These are phyloP conservation scores for Gasterosteus aculeatus DNA, from an alignment of 2,113 vertebrate genomes.

Conservation along the genomic window DNA sequence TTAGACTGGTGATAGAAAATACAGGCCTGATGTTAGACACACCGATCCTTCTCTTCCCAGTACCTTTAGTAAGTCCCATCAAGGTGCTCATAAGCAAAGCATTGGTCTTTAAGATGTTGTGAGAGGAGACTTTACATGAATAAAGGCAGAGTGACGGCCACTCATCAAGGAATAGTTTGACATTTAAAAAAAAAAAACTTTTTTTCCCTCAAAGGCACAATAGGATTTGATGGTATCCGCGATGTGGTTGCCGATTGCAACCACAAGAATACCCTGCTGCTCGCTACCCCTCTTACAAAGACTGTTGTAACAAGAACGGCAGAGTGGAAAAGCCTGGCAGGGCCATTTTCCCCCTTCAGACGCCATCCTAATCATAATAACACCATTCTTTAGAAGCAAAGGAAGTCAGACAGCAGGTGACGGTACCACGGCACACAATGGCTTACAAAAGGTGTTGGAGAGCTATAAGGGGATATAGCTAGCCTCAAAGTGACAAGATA, in stretches of 20 bases:
- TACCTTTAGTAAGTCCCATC: background rate
- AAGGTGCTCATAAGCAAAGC: conserved; percentile 38
- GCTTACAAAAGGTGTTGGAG: too few relatives aligned
- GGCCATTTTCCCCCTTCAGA: background rate
- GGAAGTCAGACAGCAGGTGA: too few relatives aligned
- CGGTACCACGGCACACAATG: background rate
- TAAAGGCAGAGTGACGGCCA: background rate
- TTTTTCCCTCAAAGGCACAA: background rate
- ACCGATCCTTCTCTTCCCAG: background rate
- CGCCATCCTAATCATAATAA: background rate
- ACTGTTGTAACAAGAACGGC: background rate
- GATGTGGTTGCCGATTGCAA: background rate
- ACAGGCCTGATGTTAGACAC: conserved; percentile 7
- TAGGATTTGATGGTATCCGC: background rate
- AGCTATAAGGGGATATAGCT: background rate
- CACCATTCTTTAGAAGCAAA: background rate
- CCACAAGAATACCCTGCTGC: background rate
- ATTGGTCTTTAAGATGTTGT: background rate
- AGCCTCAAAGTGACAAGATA: background rate
- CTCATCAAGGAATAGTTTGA: background rate
- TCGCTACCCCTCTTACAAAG: background rate
- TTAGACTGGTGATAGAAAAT: conserved; percentile 14
- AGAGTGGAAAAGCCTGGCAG: background rate
- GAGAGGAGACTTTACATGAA: background rate
- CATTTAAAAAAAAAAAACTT: background rate